Evolutionary conservation across 1,140 invertebrate species (phyloP).

Genomic region (Nomia melanderi): DNA sequence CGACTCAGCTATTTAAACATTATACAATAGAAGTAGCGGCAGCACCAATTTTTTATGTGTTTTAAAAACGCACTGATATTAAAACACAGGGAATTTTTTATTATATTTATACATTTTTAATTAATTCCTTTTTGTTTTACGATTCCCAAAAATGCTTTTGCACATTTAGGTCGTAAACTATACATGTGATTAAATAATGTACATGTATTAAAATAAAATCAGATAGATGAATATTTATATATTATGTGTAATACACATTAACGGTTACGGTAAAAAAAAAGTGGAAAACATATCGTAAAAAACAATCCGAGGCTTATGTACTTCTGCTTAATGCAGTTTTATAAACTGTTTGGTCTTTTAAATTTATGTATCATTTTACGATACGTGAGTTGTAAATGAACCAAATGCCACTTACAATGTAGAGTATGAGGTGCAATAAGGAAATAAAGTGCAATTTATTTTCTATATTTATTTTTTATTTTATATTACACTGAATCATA

Average conservation of each 20-base stretch:
- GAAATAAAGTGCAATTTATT: constrained; percentile 58
- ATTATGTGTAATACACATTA: constrained; percentile 7
- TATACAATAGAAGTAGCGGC: constrained; percentile 13
- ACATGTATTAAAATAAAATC: constrained; percentile 32
- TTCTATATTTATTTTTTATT: constrained; percentile 36
- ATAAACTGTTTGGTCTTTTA: neutral
- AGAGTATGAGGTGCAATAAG: constrained; percentile 36
- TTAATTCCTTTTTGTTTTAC: constrained; percentile 16
- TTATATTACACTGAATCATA: constrained; percentile 1
- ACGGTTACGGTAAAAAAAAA: neutral
- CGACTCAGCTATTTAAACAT: constrained; percentile 21
- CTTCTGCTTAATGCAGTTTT: constrained; percentile 28
- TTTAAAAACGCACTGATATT: constrained; percentile 41
- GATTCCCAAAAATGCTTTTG: constrained; percentile 10
- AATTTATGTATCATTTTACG: constrained; percentile 8
- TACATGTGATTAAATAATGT: constrained; percentile 35
- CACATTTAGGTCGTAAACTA: constrained; percentile 23
- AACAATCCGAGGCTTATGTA: constrained; percentile 12
- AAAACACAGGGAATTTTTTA: constrained; percentile 22
- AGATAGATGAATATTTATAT: constrained; percentile 25
- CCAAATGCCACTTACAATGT: constrained; percentile 24
- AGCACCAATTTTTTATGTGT: constrained; percentile 40
- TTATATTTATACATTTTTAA: constrained; percentile 45
- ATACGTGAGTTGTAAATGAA: constrained; percentile 17
- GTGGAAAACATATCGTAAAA: constrained; percentile 29